Percentiles rank a stretch among this genome's conserved stretches.
These are phyloP conservation scores for Leptosomus discolor DNA, from an alignment of 2,113 vertebrate genomes.

Conservation along the genomic window DNA sequence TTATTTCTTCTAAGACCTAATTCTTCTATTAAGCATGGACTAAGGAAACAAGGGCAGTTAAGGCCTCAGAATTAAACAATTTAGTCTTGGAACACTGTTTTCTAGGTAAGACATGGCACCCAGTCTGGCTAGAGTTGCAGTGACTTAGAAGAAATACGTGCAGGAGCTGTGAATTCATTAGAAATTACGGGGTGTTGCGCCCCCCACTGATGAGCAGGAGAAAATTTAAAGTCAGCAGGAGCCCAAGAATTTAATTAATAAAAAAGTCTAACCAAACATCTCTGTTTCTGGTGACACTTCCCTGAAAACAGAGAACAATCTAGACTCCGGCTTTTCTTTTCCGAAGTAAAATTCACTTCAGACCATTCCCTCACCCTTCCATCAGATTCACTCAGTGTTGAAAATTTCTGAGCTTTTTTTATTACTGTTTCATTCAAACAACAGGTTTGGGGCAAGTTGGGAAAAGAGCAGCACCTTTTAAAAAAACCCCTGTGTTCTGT, in stretches of 20 bases:
- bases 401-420: slow-evolving; percentile 41
- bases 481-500: slow-evolving; percentile 55
- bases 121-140: background rate
- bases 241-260: background rate
- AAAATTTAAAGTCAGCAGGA: background rate
- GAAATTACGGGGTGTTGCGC: background rate
- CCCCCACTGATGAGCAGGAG: background rate
- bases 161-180: background rate
- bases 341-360: background rate
- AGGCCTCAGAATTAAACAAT: background rate
- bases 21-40: background rate
- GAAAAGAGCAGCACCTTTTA: slow-evolving; percentile 69
- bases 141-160: background rate
- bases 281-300: background rate
- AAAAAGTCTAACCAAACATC: background rate
- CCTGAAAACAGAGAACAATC: background rate
- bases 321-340: background rate
- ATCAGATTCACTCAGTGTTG: background rate
- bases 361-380: background rate
- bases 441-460: slow-evolving; percentile 43
- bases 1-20: background rate
- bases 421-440: slow-evolving; percentile 67
- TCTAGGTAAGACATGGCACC: background rate
- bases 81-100: background rate
- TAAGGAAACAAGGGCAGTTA: background rate